phyloP scores from a whole-genome alignment of 2,113 vertebrate genomes.

The Cheilinus undulatus region DNA sequence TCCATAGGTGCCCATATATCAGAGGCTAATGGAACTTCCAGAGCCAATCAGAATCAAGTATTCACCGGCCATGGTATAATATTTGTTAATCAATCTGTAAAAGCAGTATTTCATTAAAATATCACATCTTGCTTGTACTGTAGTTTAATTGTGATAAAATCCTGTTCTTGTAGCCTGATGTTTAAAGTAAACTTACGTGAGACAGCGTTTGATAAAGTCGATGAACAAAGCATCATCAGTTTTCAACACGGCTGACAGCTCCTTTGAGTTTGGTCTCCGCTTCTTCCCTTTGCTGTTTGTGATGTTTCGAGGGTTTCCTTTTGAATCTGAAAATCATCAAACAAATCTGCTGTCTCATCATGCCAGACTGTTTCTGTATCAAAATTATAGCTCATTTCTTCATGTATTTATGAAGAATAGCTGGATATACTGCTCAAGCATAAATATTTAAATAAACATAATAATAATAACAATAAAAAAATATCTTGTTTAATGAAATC shows the following conservation, averaged over 20 bases:
- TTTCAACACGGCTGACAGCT: slow-evolving; percentile 88
- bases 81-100: background rate
- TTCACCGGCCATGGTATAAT: too few species aligned
- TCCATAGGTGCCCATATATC: too few species aligned
- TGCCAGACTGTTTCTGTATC: background rate
- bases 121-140: background rate
- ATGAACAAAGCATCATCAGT: slow-evolving; percentile 88
- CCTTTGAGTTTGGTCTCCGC: slow-evolving; percentile 89
- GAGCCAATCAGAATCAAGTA: too few species aligned
- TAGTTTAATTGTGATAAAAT: background rate
- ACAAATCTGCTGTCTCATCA: background rate
- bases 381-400: background rate
- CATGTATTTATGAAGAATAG: background rate
- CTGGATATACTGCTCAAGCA: background rate
- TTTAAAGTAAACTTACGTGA: slow-evolving; percentile 82
- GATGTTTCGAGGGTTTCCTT: slow-evolving; percentile 89
- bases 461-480: background rate
- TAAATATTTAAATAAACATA: background rate
- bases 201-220: slow-evolving; percentile 91
- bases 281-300: slow-evolving; percentile 92
- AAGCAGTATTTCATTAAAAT: background rate
- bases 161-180: background rate
- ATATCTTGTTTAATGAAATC: background rate
- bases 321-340: slow-evolving; percentile 85
- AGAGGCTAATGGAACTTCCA: too few species aligned